These are phyloP conservation scores for Pteropus alecto DNA, from an alignment of 2,113 vertebrate genomes.

Conservation along the genomic window DNA sequence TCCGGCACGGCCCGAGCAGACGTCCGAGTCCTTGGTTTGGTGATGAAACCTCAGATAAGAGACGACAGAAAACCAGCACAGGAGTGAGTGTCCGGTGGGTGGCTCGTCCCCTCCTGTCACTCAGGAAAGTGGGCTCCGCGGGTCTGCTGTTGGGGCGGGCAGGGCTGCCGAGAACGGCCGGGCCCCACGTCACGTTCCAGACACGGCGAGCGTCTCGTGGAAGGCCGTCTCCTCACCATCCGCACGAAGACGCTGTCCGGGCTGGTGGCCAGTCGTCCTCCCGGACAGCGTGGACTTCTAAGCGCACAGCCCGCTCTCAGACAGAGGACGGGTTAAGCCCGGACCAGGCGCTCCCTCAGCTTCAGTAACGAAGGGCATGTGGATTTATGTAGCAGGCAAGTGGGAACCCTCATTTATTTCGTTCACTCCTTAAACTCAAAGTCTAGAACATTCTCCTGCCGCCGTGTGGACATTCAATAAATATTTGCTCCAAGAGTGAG, in stretches of 20 bases:
- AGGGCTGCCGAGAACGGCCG: not conserved
- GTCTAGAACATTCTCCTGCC: not conserved
- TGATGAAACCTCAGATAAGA: not conserved
- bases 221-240: not conserved
- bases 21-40: not conserved
- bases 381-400: not conserved
- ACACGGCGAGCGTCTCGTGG: accelerated
- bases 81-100: too few species aligned
- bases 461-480: accelerated
- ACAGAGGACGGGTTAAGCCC: not conserved
- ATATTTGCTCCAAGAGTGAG: not conserved
- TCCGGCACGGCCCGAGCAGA: not conserved
- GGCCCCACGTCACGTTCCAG: accelerated
- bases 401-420: not conserved
- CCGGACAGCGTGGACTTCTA: accelerated
- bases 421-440: not conserved
- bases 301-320: not conserved
- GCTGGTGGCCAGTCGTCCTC: not conserved
- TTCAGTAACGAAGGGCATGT: not conserved
- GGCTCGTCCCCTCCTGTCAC: not conserved
- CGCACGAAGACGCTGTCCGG: not conserved
- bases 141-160: not conserved
- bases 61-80: not conserved
- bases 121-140: not conserved
- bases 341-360: not conserved